Conservation (phyloP, 2,113 vertebrate genomes). For the Colossoma macropomum region DNA sequence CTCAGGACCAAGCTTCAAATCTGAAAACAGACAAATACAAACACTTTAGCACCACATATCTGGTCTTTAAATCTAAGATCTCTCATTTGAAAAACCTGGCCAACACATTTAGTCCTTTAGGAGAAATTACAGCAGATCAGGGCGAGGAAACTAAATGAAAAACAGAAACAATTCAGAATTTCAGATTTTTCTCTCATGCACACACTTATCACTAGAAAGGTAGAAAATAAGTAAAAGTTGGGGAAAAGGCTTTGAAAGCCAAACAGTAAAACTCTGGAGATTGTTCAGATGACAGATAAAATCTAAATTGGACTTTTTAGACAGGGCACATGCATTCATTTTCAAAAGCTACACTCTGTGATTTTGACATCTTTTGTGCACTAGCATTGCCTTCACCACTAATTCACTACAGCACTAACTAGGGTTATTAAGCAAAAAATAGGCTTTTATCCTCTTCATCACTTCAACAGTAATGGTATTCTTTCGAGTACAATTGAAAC, state of each 20-base stretch:
- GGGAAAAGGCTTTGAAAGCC: not conserved
- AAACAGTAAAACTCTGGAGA: not conserved
- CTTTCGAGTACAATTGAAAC: not conserved
- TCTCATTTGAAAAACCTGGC: not conserved
- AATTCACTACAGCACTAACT: not conserved
- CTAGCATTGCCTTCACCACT: not conserved
- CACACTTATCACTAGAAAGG: not conserved
- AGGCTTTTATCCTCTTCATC: not conserved
- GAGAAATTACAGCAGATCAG: not conserved
- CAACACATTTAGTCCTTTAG: not conserved
- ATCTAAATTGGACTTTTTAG: too few relatives aligned
- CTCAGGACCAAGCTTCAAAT: conserved; percentile 93
- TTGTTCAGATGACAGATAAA: not conserved
- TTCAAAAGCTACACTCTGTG: not conserved
- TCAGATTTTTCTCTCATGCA: not conserved
- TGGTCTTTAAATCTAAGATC: not conserved
- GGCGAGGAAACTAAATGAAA: not conserved
- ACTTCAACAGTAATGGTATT: not conserved
- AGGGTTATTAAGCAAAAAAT: not conserved
- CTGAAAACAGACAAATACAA: conserved; percentile 69
- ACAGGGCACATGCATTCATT: not conserved
- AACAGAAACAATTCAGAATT: not conserved
- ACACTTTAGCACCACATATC: not conserved
- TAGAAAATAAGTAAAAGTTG: not conserved
- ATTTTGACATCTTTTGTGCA: too few relatives aligned